A percentile compares a stretch with the other conserved stretches of the same genome.
Evolutionary conservation across 2,888 invertebrate species (phyloP).

Genomic region (Macrosoma leucophasiata): DNA sequence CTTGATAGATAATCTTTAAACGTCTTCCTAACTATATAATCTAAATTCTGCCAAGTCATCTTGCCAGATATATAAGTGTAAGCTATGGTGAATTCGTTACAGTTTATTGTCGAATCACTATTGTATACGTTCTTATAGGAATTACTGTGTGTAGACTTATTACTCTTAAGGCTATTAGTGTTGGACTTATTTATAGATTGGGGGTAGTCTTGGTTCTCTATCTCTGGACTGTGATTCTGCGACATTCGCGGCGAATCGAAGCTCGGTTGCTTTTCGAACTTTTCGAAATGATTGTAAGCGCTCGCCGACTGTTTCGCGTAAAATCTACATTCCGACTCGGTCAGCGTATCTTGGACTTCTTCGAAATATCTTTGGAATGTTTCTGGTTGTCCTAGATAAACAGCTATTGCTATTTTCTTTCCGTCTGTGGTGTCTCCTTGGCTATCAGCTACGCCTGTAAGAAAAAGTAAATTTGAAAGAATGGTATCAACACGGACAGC

Average conservation of each 20-base stretch:
- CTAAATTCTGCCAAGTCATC: conserved; percentile 96
- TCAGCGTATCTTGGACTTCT: conserved; percentile 79
- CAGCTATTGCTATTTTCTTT: conserved; percentile 90
- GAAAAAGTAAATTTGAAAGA: conserved; percentile 11
- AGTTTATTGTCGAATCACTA: conserved; percentile 72
- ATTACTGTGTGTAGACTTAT: conserved; percentile 71
- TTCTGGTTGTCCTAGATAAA: conserved; percentile 89
- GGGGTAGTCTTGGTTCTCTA: conserved; percentile 60
- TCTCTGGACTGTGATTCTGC: conserved; percentile 64
- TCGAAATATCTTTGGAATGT: conserved; percentile 82
- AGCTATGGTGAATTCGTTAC: conserved; percentile 88
- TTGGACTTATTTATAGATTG: conserved; percentile 65
- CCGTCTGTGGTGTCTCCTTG: conserved; percentile 85
- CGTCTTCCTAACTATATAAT: conserved; percentile 91
- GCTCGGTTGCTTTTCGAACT: conserved; percentile 66
- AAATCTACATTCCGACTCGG: conserved; percentile 77
- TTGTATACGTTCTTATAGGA: conserved; percentile 70
- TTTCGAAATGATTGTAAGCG: conserved; percentile 60
- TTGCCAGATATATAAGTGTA: conserved; percentile 93
- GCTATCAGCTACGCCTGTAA: conserved; percentile 73
- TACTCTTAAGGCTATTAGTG: conserved; percentile 73
- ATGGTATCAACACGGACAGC: too few relatives aligned
- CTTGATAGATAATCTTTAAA: conserved; percentile 96
- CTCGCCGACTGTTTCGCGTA: conserved; percentile 70
- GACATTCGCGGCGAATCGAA: conserved; percentile 66